Base-by-base conservation (phyloP, 2,888 invertebrate species). In the Dynastes hyllus region DNA sequence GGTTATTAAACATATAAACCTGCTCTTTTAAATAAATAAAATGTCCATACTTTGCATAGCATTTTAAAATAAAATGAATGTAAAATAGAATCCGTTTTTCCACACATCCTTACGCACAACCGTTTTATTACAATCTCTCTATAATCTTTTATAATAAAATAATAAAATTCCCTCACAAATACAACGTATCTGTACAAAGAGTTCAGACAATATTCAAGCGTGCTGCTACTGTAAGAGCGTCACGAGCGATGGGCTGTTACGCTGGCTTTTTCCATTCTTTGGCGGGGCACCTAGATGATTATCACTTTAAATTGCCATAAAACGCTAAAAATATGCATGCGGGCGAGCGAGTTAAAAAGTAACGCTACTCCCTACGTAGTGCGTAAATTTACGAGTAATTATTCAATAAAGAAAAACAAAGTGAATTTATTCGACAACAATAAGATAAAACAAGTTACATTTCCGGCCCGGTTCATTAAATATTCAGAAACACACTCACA, bases 391-490 rank as follows among this genome's bases (percentile, higher is more conserved):
- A 75, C 40, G 61, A 22, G 45, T 63, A 75, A 75, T 75, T 75
- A 75, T 75, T 61, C 73, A 75, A 75, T 75, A 75, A 75, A 61
- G 73, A 61, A 61, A 63, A 61, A 75, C 73, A 75, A 71, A 61
- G 61, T 75, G 58, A 73, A 73, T 73, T 73, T 73, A 73, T 73
- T 73, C 73, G 13, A 75, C 61, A 63, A 75, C 45, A 61, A 61
- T 75, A 45, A 75, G 73, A 61, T 63, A 75, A 75, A 75, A 63
- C 40, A 75, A 75, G 45, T 63, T 75, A 75, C 61, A 63, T 75
- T 75, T 75, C 73, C 73, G 61, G 73, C 22, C 73, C 13, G 0
- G 45, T 61, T 61, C 29, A 75, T 75, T 22, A 61, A n/a, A 61
- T 27, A 29, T 61, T 75, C 45, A 75, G 63, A 69, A 69, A 22